A percentile compares a stretch with the other conserved stretches of the same genome.
phyloP scores from a whole-genome alignment of 2,888 invertebrate genomes.

The Cylloceria caligata region DNA sequence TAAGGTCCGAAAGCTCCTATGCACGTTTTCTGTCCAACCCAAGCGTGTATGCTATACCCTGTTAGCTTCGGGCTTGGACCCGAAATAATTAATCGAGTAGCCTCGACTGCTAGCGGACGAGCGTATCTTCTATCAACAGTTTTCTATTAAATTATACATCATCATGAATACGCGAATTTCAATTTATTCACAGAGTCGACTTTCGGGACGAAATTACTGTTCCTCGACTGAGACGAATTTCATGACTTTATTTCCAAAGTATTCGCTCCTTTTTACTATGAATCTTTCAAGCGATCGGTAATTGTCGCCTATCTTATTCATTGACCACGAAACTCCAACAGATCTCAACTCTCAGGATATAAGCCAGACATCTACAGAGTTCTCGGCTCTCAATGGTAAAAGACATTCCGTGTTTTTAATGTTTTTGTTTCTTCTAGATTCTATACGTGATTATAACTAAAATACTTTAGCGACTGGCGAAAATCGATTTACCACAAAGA shows the following conservation, averaged over 20 bases:
- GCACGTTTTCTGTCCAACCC: conserved; percentile 54
- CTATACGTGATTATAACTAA: background rate
- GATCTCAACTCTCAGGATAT: background rate
- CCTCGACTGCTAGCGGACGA: conserved; percentile 66
- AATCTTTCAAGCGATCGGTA: conserved; percentile 78
- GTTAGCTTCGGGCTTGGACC: conserved; percentile 80
- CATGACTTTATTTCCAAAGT: background rate
- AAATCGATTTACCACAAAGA: conserved; percentile 24
- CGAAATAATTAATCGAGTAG: conserved; percentile 83
- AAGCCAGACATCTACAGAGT: background rate
- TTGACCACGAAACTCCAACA: conserved; percentile 20
- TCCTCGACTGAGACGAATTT: conserved; percentile 33
- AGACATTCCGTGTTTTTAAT: background rate
- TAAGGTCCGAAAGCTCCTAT: conserved; percentile 44
- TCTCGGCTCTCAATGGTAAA: background rate
- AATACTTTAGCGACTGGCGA: background rate
- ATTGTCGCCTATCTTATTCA: conserved; percentile 76
- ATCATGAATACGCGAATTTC: conserved; percentile 82
- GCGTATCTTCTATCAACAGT: conserved; percentile 65
- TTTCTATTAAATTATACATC: conserved; percentile 84
- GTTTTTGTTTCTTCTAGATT: background rate
- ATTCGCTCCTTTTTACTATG: conserved; percentile 72
- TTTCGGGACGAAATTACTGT: conserved; percentile 65
- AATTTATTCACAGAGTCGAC: conserved; percentile 82
- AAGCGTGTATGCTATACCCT: conserved; percentile 72